Evolutionary conservation across 2,113 vertebrate genomes (phyloP), one percentile per base, ranked within the genome.

Genomic region (Orcinus orca): DNA sequence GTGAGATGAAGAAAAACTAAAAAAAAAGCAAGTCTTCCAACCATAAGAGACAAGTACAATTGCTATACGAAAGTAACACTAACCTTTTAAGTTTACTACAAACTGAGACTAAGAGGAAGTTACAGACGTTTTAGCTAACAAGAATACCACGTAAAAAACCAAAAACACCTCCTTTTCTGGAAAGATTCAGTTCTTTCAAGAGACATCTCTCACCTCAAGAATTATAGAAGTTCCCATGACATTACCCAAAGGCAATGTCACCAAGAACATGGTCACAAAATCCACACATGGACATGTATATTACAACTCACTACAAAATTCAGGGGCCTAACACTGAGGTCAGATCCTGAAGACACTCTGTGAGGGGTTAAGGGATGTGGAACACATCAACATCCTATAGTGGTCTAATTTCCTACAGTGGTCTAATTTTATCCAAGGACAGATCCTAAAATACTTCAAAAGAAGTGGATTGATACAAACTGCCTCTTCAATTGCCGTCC

Each of bases 361-460:
- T 26, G 20, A 90, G 65, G 23, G 13, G n/a, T 71, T 44, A 73
- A 71, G 20, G 8, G 38, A 83, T 6, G 11, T 0, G 1, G 13
- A 20, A 14, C 25, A 17, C 1, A 1, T 44, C 23, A 13, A 44
- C n/a, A 62, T 13, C 15, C 33, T n/a, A 44, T 0, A 29, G 6
- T 38, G 5, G 20, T 63, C 53, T 73, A 73, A 92, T 31, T 70
- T 25, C 29, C 33, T 26, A 53, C 0, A 38, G 6, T 41, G 18
- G 15, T 50, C 53, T 88, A 73, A 96, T 26, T 70, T 82, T 23
- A 73, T 33, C 58, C 62, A 33, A 80, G 50, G 62, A n/a, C 58
- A 71, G 58, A 77, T 79, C 25, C 38, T 79, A 80, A 92, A 96
- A 92, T 86, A 92, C 38, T 67, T 88, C 73, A 96, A 53, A 53